Percentiles rank a stretch among this genome's conserved stretches.
Evolutionary conservation across 2,113 vertebrate genomes (phyloP).

Genomic region (Callithrix jacchus): DNA sequence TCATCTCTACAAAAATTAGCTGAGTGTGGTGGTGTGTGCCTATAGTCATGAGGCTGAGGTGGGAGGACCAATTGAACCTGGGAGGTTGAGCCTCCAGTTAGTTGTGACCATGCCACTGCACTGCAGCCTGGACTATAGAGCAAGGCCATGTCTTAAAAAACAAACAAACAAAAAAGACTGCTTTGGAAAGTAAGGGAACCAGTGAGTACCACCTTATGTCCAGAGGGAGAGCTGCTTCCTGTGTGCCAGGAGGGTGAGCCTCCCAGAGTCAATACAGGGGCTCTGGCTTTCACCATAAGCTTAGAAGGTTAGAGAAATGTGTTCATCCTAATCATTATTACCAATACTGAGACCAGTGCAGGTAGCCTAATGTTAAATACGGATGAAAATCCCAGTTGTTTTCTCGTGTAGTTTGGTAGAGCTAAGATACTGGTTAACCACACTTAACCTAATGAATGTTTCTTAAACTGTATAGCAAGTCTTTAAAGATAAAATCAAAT

Average conservation of each 20-base stretch:
- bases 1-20: no score
- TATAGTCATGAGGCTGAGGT: no score
- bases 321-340: background rate
- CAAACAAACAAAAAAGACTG: background rate
- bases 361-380: background rate
- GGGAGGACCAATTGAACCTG: no score
- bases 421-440: background rate
- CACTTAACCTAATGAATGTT: background rate
- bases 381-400: background rate
- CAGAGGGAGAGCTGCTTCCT: background rate
- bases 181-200: background rate
- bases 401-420: background rate
- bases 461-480: background rate
- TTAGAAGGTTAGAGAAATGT: background rate
- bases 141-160: no score
- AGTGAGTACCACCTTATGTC: background rate
- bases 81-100: no score
- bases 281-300: background rate
- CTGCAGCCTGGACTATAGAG: no score
- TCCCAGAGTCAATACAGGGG: background rate
- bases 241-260: background rate
- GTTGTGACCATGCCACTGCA: no score
- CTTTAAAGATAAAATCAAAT: conserved; percentile 45
- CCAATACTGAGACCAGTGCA: background rate
- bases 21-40: no score